Evolutionary conservation across 1,140 invertebrate species (phyloP), one percentile per base, ranked within the genome.

Genomic region (Arion vulgaris): DNA sequence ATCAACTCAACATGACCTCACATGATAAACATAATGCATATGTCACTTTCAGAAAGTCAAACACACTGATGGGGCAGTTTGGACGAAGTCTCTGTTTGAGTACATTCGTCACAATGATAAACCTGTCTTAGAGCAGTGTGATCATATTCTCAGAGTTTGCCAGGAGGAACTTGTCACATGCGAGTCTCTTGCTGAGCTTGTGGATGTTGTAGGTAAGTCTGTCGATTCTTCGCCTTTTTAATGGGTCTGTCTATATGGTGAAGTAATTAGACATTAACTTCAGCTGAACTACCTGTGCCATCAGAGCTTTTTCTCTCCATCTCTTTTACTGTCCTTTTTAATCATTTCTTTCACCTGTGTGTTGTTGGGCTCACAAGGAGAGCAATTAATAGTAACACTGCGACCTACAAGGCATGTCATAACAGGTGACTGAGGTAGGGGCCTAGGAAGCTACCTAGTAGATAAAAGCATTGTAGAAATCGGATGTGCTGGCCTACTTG

Each of bases 21-120:
- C 41, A 5, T 45, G 15, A 45, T 45, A 15, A 45, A 15, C 41
- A 45, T 45, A 7, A 7, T 45, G 41, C 41, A 53, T 45, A 71
- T 45, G n/a, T 81, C 62, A 76, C 93, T 86, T 94, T 57, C 93
- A 96, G 95, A 95, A 95, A 89, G 95, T 97, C 0, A 83, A 86
- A 38, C 84, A 88, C 39, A 82, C 86, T 7, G 80, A 81, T 86
- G 75, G 77, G 95, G 96, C 82, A 95, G 96, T 79, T 95, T 99
- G 98, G 98, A 95, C 97, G 9, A 94, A 95, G 9, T 95, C 95
- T 83, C 93, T 99, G 81, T 98, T 97, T 39, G 97, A 98, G 89
- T 98, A 96, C 90, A 97, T 99, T 87, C 95, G 98, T 9, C 95
- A 97, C 89, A 98, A 98, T 93, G 98, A 99, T 93, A 96, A 97